Conservation (phyloP, 2,888 invertebrate species). For the Amblyjoppa proteus region DNA sequence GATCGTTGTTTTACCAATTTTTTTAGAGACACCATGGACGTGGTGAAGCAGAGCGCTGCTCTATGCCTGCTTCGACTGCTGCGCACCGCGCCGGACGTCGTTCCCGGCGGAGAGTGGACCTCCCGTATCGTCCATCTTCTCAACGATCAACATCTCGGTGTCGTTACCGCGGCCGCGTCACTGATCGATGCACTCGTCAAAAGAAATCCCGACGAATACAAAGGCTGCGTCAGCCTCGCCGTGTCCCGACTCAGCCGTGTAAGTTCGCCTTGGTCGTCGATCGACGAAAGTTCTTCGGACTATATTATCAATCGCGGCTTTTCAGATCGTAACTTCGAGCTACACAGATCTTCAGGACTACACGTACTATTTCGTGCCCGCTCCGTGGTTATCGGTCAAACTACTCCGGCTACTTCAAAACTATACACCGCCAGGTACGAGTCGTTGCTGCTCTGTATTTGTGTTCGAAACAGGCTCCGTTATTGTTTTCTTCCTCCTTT, state of each 20-base stretch:
- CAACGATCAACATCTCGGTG: slow-evolving; percentile 99
- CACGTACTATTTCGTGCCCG: slow-evolving; percentile 99
- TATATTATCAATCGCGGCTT: slow-evolving; percentile 10
- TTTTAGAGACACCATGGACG: slow-evolving; percentile 97
- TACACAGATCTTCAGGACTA: slow-evolving; percentile 99
- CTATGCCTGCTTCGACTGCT: slow-evolving; percentile 97
- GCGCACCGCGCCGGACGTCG: slow-evolving; percentile 97
- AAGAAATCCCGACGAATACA: slow-evolving; percentile 99
- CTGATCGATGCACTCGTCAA: slow-evolving; percentile 99
- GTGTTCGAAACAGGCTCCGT: too few relatives aligned
- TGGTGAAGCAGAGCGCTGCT: slow-evolving; percentile 99
- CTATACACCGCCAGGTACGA: slow-evolving; percentile 96
- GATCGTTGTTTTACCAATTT: slow-evolving; percentile 8
- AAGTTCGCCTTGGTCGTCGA: slow-evolving; percentile 75
- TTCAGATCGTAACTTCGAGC: slow-evolving; percentile 98
- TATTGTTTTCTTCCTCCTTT: background rate
- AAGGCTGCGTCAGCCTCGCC: slow-evolving; percentile 98
- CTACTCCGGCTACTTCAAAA: slow-evolving; percentile 97
- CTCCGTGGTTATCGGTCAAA: slow-evolving; percentile 99
- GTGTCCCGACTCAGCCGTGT: slow-evolving; percentile 98
- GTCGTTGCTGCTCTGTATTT: background rate
- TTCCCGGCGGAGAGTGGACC: slow-evolving; percentile 99
- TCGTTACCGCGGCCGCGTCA: slow-evolving; percentile 99
- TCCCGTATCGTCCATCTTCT: slow-evolving; percentile 99
- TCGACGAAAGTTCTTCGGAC: background rate